Conservation (phyloP, 2,797 vertebrate species). For the Acomys russatus region DNA sequence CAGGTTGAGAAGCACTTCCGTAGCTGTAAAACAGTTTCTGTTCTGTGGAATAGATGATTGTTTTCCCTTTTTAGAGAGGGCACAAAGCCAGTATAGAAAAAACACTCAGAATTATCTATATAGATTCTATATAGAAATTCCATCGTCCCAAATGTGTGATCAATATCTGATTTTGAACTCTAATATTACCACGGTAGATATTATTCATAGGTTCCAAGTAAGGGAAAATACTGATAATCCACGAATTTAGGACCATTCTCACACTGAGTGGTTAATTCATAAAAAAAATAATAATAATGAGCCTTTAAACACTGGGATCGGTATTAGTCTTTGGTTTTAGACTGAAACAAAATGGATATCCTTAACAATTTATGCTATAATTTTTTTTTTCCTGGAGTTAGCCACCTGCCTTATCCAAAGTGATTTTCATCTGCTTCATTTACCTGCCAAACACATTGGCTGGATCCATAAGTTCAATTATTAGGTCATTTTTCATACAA, state of each 20-base stretch:
- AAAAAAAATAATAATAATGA: not conserved
- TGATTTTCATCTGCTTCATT: constrained; percentile 15
- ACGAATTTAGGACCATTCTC: not conserved
- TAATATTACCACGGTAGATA: not conserved
- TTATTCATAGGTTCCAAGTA: constrained; percentile 15
- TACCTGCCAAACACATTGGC: not conserved
- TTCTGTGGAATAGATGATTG: not conserved
- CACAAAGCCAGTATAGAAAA: not conserved
- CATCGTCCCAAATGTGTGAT: not conserved
- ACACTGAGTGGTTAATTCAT: not conserved
- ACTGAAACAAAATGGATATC: constrained; percentile 35
- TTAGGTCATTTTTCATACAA: constrained; percentile 8
- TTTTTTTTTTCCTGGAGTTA: not conserved
- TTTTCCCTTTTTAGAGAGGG: not conserved
- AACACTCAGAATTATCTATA: not conserved
- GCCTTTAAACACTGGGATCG: not conserved
- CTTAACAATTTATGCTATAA: constrained; percentile 31
- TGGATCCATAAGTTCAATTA: not conserved
- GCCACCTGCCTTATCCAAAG: not conserved
- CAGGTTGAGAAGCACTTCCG: not conserved
- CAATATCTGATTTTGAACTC: not conserved
- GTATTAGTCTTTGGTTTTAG: not conserved
- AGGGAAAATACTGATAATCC: not conserved
- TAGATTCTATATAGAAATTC: not conserved
- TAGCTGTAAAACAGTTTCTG: not conserved